These are phyloP conservation scores for Oscheius onirici DNA, from an alignment of 2,888 invertebrate species.

Conservation along the genomic window DNA sequence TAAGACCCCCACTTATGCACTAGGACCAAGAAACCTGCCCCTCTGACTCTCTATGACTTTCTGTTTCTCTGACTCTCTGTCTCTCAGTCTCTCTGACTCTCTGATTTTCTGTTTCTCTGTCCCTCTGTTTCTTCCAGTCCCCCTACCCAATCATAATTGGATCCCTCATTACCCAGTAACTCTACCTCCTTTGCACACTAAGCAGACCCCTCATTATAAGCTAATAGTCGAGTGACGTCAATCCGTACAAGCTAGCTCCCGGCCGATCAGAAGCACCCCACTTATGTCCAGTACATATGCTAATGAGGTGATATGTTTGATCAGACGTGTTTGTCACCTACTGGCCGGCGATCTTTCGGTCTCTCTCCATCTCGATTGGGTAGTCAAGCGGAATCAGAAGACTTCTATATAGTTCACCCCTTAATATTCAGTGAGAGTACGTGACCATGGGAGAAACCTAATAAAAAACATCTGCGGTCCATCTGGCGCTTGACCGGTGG, in stretches of 20 bases:
- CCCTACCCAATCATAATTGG: not conserved
- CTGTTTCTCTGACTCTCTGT: no score
- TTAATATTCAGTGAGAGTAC: no score
- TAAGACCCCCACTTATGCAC: no score
- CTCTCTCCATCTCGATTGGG: not conserved
- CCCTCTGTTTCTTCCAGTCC: not conserved
- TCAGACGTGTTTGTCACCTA: conserved; percentile 12
- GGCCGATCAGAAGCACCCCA: not conserved
- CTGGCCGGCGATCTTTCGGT: not conserved
- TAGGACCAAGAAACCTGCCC: no score
- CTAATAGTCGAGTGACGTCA: conserved; percentile 2
- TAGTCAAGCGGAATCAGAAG: not conserved
- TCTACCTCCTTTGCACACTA: not conserved
- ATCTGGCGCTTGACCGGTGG: not conserved
- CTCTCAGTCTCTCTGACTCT: not conserved
- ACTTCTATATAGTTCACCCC: no score
- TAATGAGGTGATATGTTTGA: conserved; percentile 27
- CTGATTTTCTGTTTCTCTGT: not conserved
- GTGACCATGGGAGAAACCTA: not conserved
- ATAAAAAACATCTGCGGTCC: conserved; percentile 25
- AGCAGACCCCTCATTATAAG: conserved; percentile 2
- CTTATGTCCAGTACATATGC: conserved; percentile 12
- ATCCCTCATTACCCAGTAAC: no score
- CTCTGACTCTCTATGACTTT: no score
- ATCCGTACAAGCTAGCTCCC: not conserved